Base-by-base conservation (phyloP, 1,140 invertebrate genomes). In the Drosophila kanapiae region DNA sequence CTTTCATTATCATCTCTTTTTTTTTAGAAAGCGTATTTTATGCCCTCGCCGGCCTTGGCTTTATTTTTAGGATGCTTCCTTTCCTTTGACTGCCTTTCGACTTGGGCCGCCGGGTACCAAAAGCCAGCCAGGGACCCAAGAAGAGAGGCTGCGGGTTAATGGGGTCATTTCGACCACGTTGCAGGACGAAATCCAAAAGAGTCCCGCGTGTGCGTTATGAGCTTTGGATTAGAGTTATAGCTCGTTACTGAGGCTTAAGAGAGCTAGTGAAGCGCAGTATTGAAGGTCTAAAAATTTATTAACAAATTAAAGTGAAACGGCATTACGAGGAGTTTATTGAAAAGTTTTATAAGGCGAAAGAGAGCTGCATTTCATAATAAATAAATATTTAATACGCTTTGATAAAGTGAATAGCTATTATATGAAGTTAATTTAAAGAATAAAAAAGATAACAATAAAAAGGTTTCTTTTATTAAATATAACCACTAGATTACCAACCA, bases 1-100 rank as follows among this genome's bases (percentile, higher is more conserved):
- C 68, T 48, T 71, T 74, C 68, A 85, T 81, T 78, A 81, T 75
- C 67, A 78, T 63, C 67, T 59, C 45, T 54, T 61, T 59, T 65
- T 56, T 72, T 53, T 69, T 64, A 48, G 42, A 60, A 80, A 83
- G 65, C 80, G 79, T 75, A 71, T 85, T 75, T 85, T 74, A 78
- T 85, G 48, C 57, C 63, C 74, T 74, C 23, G 63, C 58, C 58
- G 48, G 58, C 62, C 54, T 48, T 68, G 64, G 82, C 76, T 68
- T 83, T 83, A 79, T 71, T 79, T 75, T 83, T 60, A 74, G 53
- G 67, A 47, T 56, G 35, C 53, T 64, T 56, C 23, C 53, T 49
- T 51, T 53, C 47, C 67, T 62, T 74, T 68, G 61, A 72, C 68
- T 78, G 62, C 63, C 62, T 60, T 75, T 80, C 37, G 42, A 51